Percentiles rank a stretch among this genome's conserved stretches.
Conservation (phyloP, 2,797 vertebrate species). For the Chaunax sp. region DNA sequence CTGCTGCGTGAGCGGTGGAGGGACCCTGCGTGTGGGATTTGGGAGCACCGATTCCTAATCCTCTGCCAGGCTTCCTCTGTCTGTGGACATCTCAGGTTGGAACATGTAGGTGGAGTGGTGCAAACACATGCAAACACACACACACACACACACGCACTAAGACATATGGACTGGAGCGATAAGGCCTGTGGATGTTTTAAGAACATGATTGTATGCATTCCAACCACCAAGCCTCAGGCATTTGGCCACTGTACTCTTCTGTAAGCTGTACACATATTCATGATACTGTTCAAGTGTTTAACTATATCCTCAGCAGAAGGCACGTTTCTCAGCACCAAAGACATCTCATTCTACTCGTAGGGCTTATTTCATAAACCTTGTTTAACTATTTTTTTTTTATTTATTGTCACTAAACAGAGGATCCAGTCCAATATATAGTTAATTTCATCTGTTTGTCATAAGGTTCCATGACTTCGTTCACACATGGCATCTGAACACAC, state of each 20-base stretch:
- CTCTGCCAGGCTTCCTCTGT: slow-evolving; percentile 64
- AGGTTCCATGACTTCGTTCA: too few relatives aligned
- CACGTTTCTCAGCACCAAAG: not conserved
- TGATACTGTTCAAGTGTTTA: slow-evolving; percentile 43
- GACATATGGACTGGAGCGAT: slow-evolving; percentile 73
- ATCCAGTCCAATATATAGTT: too few relatives aligned
- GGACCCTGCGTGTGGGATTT: slow-evolving; percentile 71
- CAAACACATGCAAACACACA: slow-evolving; percentile 47
- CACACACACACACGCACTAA: slow-evolving; percentile 47
- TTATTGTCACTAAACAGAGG: not conserved
- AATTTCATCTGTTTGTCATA: too few relatives aligned
- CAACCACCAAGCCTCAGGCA: slow-evolving; percentile 66
- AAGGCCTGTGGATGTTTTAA: slow-evolving; percentile 76
- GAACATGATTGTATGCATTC: slow-evolving; percentile 71
- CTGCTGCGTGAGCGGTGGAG: slow-evolving; percentile 61
- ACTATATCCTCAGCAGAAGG: slow-evolving; percentile 41
- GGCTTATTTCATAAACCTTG: slow-evolving; percentile 4
- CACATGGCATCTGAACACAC: too few relatives aligned
- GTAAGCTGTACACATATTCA: slow-evolving; percentile 49
- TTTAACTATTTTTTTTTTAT: not conserved
- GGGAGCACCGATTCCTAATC: slow-evolving; percentile 72
- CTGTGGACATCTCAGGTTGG: slow-evolving; percentile 71
- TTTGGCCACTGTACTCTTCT: slow-evolving; percentile 58
- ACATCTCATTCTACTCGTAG: not conserved
- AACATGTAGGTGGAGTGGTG: slow-evolving; percentile 74